Evolutionary conservation across 2,797 vertebrate species (phyloP), one percentile per base, ranked within the genome.

Genomic region (Petrocephalus sullivani): DNA sequence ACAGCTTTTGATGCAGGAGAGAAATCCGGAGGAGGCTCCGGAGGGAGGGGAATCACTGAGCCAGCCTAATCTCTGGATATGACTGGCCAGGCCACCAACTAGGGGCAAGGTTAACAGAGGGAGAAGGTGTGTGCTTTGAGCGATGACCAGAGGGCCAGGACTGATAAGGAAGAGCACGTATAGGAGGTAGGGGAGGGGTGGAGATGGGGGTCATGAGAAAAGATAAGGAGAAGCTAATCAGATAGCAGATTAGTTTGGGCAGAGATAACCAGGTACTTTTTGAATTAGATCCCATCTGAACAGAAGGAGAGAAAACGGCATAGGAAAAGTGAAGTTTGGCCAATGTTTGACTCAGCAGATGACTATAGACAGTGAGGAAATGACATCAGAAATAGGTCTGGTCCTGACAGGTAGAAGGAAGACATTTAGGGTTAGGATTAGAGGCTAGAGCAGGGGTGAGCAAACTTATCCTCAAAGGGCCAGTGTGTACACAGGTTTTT

Each of bases 151-250:
- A 94, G 93, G 94, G 94, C 91, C 90, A 92, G 89, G 90, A 7
- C 91, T 93, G 95, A 95, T 95, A 95, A 95, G 93, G 89, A 91
- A 89, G 88, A 91, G 93, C 92, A 93, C 92, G 93, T 90, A 93
- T 90, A 90, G 92, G 92, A 91, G 92, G 90, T 91, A 93, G 23
- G 56, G 85, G 57, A 93, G 92, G 93, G 90, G 93, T 91, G 92
- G 78, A 82, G 78, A 7, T 51, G 19, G 78, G 46, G 92, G 94
- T 91, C 93, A 91, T 92, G 83, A 37, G 33, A 46, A 58, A 86
- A 93, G 95, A 95, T 95, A 95, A 95, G 93, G 90, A 89, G 91
- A 91, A 87, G 92, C 92, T 92, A 92, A 95, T 94, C 94, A 93
- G 89, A 91, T 90, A 91, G 89, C 91, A 91, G 92, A 93, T 93